phyloP scores from a whole-genome alignment of 2,797 vertebrate species.

The Setipinna tenuifilis region DNA sequence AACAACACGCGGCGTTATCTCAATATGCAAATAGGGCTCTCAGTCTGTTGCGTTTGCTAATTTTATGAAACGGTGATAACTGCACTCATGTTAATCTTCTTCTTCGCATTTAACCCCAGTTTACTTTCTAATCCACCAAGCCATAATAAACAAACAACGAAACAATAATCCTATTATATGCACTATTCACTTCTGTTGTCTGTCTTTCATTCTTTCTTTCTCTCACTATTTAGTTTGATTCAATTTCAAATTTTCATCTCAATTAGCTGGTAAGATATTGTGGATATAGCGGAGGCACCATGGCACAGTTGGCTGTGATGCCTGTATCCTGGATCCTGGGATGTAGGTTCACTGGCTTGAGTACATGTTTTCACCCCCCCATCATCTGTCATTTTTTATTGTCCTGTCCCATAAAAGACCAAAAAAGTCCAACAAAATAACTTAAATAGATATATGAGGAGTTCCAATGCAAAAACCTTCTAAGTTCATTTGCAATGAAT shows the following conservation, averaged over 20 bases:
- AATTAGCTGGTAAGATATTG: constrained; percentile 56
- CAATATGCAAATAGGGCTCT: constrained; percentile 79
- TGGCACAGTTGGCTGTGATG: no score
- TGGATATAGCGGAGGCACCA: not conserved
- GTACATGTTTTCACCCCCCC: no score
- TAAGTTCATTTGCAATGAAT: no score
- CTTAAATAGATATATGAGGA: no score
- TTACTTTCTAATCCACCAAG: constrained; percentile 78
- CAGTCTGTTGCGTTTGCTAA: constrained; percentile 77
- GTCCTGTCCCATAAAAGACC: no score
- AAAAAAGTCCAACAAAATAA: no score
- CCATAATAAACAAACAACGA: constrained; percentile 79
- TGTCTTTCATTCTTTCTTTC: constrained; percentile 57
- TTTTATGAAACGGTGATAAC: constrained; percentile 77
- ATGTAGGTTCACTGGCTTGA: no score
- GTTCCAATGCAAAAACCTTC: no score
- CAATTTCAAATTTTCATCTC: constrained; percentile 69
- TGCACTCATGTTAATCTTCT: constrained; percentile 75
- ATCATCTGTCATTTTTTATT: no score
- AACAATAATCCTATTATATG: constrained; percentile 79
- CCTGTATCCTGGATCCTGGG: no score
- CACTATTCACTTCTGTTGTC: constrained; percentile 65
- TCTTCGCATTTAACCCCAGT: constrained; percentile 74
- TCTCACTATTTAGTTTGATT: not conserved
- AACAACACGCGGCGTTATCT: constrained; percentile 78